Percentiles rank a stretch among this genome's conserved stretches.
phyloP scores from a whole-genome alignment of 1,140 invertebrate species.

The Solenopsis invicta region DNA sequence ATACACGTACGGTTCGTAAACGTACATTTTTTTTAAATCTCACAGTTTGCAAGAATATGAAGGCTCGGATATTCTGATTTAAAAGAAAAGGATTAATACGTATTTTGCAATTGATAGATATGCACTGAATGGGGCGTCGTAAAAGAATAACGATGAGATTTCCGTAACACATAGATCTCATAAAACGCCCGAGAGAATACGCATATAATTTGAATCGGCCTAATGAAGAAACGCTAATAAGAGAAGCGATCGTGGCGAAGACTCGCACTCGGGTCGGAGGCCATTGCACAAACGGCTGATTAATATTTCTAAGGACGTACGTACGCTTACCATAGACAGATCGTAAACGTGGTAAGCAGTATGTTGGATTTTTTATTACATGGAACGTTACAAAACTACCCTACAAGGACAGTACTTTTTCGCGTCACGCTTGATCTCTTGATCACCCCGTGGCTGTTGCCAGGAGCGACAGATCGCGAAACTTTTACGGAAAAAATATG shows the following conservation, averaged over 20 bases:
- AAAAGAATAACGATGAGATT: slow-evolving; percentile 24
- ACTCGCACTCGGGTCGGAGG: slow-evolving; percentile 25
- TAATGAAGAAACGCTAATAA: slow-evolving; percentile 37
- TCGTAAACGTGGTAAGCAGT: slow-evolving; percentile 20
- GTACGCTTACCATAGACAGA: background rate
- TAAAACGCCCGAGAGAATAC: slow-evolving; percentile 27
- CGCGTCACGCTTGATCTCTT: background rate
- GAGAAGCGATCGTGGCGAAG: background rate
- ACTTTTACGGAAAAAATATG: background rate
- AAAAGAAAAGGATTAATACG: slow-evolving; percentile 13
- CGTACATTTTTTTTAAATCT: background rate
- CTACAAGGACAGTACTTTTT: slow-evolving; percentile 35
- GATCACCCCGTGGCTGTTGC: background rate
- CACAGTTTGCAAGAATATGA: background rate
- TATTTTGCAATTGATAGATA: background rate
- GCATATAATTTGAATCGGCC: slow-evolving; percentile 7
- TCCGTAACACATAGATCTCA: slow-evolving; percentile 3
- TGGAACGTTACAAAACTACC: slow-evolving; percentile 30
- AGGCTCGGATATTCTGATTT: background rate
- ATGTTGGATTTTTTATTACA: slow-evolving; percentile 6
- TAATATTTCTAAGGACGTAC: slow-evolving; percentile 43
- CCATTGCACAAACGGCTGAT: slow-evolving; percentile 47
- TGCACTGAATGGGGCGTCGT: background rate
- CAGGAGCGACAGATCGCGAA: background rate
- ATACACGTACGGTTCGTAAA: background rate